Evolutionary conservation across 2,113 vertebrate species (phyloP).

Genomic region (Monarcha castaneiventris): DNA sequence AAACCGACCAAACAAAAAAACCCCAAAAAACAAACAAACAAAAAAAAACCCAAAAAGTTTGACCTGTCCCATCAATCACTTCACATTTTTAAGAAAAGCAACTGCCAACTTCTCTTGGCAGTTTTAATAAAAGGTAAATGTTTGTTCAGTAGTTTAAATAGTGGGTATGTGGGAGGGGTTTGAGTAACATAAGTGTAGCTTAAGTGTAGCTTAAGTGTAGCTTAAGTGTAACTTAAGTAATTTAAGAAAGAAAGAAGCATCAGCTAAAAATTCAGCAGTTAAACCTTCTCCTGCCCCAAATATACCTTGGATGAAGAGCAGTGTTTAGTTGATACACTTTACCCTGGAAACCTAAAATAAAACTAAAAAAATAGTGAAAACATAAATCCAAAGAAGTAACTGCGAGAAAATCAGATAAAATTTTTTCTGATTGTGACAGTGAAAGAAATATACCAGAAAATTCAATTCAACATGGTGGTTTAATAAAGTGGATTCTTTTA

Average conservation of each 20-base stretch:
- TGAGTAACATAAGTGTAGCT: background rate
- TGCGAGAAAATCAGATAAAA: background rate
- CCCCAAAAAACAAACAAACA: too few species aligned
- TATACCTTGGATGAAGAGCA: background rate
- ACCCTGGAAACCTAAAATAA: background rate
- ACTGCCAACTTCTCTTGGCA: background rate
- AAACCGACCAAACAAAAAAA: too few species aligned
- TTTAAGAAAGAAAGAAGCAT: background rate
- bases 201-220: background rate
- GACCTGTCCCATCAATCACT: background rate
- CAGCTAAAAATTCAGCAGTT: background rate
- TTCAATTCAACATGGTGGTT: background rate
- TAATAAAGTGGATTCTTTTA: background rate
- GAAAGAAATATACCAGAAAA: background rate
- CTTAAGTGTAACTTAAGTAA: too few species aligned
- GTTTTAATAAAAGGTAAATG: background rate
- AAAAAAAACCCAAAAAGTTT: background rate
- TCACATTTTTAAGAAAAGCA: background rate
- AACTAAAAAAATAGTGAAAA: background rate
- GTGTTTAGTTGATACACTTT: background rate
- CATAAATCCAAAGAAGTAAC: background rate
- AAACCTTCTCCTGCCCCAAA: background rate
- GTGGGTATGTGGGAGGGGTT: background rate
- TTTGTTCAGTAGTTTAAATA: background rate
- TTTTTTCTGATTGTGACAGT: background rate